Evolutionary conservation across 2,888 invertebrate species (phyloP), one percentile per base, ranked within the genome.

Genomic region (Isoperla grammatica): DNA sequence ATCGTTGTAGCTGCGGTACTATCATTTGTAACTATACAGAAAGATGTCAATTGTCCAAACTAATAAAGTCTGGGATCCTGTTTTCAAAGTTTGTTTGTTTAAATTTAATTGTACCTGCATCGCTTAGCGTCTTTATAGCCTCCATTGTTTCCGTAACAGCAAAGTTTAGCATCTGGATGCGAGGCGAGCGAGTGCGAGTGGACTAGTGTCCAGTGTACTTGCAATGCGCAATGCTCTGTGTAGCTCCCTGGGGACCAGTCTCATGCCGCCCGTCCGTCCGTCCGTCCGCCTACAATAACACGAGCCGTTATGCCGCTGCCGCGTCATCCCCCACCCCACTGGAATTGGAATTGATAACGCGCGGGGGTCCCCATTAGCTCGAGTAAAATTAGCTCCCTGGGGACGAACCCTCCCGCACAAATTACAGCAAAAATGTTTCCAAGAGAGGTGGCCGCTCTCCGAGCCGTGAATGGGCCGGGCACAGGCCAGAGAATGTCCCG

Each of bases 321-420:
- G 48, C 23, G 35, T 20, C 46, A 37, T 57, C 54, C 61, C 20
- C 54, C 60, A 53, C 39, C 60, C 60, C 57, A 46, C 57, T 53
- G 63, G 63, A 63, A 63, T 63, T 63, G 63, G 63, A 63, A 61
- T 63, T 63, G 63, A 63, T 63, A 63, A 63, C 63, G 63, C 61
- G 60, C 48, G 42, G 48, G 58, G 60, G 63, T 57, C 63, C 59
- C 63, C 63, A 63, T 63, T 63, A 63, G 63, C 63, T 46, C 56
- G 61, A 59, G 63, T 59, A 61, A 63, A 63, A 63, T 63, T 61
- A 63, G 61, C 56, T 63, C 63, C 63, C 61, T 19, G 17, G 63
- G 60, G 63, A 61, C 35, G 50, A 29, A 55, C 59, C 57, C 60
- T 59, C 60, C 60, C 62, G 60, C 57, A 62, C 61, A 63, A 63